phyloP scores from a whole-genome alignment of 2,888 invertebrate genomes.

The Pycnomerus fuliginosus region DNA sequence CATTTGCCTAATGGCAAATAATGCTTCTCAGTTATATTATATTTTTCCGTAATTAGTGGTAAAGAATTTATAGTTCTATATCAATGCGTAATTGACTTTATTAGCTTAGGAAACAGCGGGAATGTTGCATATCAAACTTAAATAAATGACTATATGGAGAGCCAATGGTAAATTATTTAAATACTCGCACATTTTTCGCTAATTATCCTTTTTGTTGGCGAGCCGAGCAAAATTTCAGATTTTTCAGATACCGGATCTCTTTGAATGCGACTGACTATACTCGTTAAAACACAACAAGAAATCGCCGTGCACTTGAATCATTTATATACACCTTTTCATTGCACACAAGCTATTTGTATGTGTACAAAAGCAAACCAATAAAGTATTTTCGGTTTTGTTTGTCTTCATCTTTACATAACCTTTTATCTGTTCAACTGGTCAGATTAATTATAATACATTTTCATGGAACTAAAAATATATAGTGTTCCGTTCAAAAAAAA shows the following conservation, averaged over 20 bases:
- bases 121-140: constrained; percentile 27
- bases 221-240: constrained; percentile 17
- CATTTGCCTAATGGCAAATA: constrained; percentile 17
- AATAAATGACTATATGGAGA: constrained; percentile 16
- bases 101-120: constrained; percentile 33
- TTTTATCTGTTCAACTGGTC: no score
- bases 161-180: constrained; percentile 19
- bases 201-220: constrained; percentile 18
- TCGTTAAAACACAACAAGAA: constrained; percentile 17
- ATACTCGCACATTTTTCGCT: constrained; percentile 17
- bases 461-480: no score
- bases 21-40: constrained; percentile 16
- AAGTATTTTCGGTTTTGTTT: no score
- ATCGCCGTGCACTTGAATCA: no score
- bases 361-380: no score
- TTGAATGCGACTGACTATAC: constrained; percentile 16
- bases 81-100: constrained; percentile 34
- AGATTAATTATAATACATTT: no score
- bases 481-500: no score
- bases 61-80: constrained; percentile 33
- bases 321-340: no score
- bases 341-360: no score
- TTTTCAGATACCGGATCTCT: constrained; percentile 13
- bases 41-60: constrained; percentile 32
- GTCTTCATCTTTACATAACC: no score